A percentile compares a stretch with the other conserved stretches of the same genome.
Evolutionary conservation across 1,140 invertebrate genomes (phyloP).

Genomic region (Chironomus striatipennis): DNA sequence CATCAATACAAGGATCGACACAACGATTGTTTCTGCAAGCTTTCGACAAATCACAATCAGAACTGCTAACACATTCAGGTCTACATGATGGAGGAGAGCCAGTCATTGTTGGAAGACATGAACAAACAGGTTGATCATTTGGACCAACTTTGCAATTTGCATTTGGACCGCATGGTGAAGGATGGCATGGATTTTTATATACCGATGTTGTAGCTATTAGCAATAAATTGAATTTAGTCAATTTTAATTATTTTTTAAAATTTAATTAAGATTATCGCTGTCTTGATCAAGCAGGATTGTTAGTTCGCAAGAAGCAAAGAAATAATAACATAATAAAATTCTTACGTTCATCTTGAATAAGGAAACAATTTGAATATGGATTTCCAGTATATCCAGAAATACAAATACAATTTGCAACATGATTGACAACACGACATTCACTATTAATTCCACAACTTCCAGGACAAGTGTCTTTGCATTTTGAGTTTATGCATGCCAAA

Average conservation of each 20-base stretch:
- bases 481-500: slow-evolving; percentile 65
- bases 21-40: slow-evolving; percentile 73
- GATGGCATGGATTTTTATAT: slow-evolving; percentile 57
- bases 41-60: slow-evolving; percentile 64
- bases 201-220: not conserved
- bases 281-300: too few relatives aligned
- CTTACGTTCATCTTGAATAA: slow-evolving; percentile 33
- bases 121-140: slow-evolving; percentile 57
- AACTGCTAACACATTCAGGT: slow-evolving; percentile 68
- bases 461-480: slow-evolving; percentile 61
- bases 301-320: slow-evolving; percentile 19
- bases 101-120: slow-evolving; percentile 60
- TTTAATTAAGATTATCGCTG: not conserved
- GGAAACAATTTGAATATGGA: slow-evolving; percentile 50
- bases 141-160: slow-evolving; percentile 50
- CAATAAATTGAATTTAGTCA: not conserved
- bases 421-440: slow-evolving; percentile 64
- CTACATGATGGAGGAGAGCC: slow-evolving; percentile 72
- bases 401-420: slow-evolving; percentile 64
- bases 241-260: not conserved
- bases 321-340: slow-evolving; percentile 27
- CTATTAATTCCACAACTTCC: slow-evolving; percentile 61
- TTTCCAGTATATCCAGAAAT: slow-evolving; percentile 51
- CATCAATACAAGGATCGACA: slow-evolving; percentile 64
- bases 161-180: slow-evolving; percentile 69